Evolutionary conservation across 1,140 invertebrate genomes (phyloP).

Genomic region (Pogonomyrmex barbatus): DNA sequence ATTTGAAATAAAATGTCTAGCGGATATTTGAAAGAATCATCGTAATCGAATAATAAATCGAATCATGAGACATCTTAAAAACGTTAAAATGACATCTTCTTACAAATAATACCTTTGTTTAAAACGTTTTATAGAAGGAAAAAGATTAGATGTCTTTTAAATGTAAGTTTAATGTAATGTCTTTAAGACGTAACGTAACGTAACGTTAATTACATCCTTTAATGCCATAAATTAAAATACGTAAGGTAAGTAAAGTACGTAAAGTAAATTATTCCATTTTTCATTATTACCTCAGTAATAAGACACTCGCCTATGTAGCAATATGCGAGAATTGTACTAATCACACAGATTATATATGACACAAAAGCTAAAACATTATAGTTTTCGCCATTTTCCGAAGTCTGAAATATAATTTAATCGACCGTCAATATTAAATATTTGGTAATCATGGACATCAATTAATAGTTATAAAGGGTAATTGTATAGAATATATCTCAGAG

Average conservation of each 20-base stretch:
- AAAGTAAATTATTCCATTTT: background rate
- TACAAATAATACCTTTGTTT: too few relatives aligned
- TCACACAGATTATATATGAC: background rate
- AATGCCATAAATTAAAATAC: background rate
- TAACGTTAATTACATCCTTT: background rate
- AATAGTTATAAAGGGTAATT: background rate
- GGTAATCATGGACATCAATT: background rate
- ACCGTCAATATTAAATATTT: background rate
- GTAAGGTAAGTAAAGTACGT: too few relatives aligned
- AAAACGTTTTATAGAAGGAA: too few relatives aligned
- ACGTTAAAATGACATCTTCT: too few relatives aligned
- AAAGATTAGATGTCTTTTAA: too few relatives aligned
- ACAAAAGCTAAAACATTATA: background rate
- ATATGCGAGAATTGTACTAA: conserved; percentile 45
- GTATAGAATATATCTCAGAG: background rate
- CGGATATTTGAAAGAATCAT: too few relatives aligned
- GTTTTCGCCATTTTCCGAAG: background rate
- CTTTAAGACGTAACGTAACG: too few relatives aligned
- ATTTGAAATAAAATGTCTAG: too few relatives aligned
- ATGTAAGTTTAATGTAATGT: too few relatives aligned
- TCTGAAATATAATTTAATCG: conserved; percentile 29
- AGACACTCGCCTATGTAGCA: conserved; percentile 66
- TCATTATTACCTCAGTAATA: conserved; percentile 48
- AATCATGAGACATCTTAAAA: too few relatives aligned
- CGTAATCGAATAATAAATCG: too few relatives aligned